Evolutionary conservation across 2,888 invertebrate genomes (phyloP).

Genomic region (Euzophera pinguis): DNA sequence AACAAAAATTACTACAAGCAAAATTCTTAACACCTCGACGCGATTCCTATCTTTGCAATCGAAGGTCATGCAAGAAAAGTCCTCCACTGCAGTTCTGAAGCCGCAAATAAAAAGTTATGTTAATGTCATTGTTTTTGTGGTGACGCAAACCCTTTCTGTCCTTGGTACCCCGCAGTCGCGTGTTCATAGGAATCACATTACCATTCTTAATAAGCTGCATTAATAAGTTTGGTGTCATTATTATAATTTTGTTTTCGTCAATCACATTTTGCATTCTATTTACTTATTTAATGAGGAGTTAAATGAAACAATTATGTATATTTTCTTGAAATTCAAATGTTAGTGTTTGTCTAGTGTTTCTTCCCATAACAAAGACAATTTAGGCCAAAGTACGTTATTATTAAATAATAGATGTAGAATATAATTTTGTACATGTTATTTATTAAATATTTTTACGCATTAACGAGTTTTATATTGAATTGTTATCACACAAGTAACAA

Average conservation of each 20-base stretch:
- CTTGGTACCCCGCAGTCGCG: slow-evolving; percentile 35
- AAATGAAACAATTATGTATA: too few species aligned
- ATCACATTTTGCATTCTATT: not conserved
- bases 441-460: too few species aligned
- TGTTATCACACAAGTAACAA: too few species aligned
- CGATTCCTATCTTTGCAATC: not conserved
- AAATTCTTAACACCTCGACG: not conserved
- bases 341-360: too few species aligned
- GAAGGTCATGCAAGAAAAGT: slow-evolving; percentile 2
- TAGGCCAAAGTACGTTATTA: too few species aligned
- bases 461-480: too few species aligned
- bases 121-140: slow-evolving; percentile 21
- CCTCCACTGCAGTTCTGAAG: slow-evolving; percentile 9
- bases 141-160: slow-evolving; percentile 23
- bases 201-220: slow-evolving; percentile 27
- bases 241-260: slow-evolving; percentile 8
- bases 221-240: slow-evolving; percentile 12
- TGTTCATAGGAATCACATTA: slow-evolving; percentile 34
- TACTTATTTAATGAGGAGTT: too few species aligned
- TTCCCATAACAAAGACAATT: too few species aligned
- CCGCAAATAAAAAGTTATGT: slow-evolving; percentile 19
- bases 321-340: too few species aligned
- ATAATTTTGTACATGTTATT: too few species aligned
- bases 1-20: too few species aligned
- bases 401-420: too few species aligned